Evolutionary conservation across 2,888 invertebrate species (phyloP).

Genomic region (Beris morrisii): DNA sequence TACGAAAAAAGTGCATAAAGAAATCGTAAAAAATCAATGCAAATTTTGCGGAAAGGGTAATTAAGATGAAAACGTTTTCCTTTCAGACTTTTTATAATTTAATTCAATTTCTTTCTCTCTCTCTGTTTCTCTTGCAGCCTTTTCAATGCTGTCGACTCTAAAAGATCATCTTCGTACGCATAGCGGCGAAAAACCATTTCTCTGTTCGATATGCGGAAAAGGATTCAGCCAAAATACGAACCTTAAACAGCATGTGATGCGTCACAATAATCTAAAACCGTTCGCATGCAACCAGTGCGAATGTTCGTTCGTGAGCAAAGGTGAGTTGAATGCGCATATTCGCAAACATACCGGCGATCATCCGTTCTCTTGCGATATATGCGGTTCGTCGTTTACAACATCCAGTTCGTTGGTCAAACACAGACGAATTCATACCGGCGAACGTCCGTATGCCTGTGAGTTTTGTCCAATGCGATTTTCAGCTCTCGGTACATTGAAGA

Average conservation of each 20-base stretch:
- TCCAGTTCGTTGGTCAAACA: slow-evolving; percentile 64
- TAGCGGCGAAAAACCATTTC: slow-evolving; percentile 63
- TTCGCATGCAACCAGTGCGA: slow-evolving; percentile 57
- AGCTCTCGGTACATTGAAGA: slow-evolving; percentile 62
- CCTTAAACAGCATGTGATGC: slow-evolving; percentile 61
- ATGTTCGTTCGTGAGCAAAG: slow-evolving; percentile 57
- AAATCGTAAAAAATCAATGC: slow-evolving; percentile 60
- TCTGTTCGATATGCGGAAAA: slow-evolving; percentile 62
- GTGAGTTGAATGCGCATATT: slow-evolving; percentile 60
- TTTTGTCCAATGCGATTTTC: slow-evolving; percentile 62
- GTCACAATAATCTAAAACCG: slow-evolving; percentile 60
- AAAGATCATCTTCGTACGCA: slow-evolving; percentile 63
- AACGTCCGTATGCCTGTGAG: slow-evolving; percentile 63
- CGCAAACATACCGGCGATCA: slow-evolving; percentile 65
- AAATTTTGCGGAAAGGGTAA: slow-evolving; percentile 56
- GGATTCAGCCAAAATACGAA: slow-evolving; percentile 65
- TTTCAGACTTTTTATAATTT: slow-evolving; percentile 31
- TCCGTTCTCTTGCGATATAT: slow-evolving; percentile 62
- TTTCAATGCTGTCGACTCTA: slow-evolving; percentile 61
- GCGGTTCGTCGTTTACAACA: slow-evolving; percentile 62
- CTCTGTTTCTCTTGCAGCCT: slow-evolving; percentile 45
- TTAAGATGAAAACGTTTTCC: slow-evolving; percentile 35
- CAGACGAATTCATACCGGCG: slow-evolving; percentile 62
- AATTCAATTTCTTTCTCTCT: too few species aligned
- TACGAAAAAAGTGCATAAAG: slow-evolving; percentile 55